These are phyloP conservation scores for Ctenosaura bakeri DNA, from an alignment of 2,797 vertebrate genomes.

Conservation along the genomic window DNA sequence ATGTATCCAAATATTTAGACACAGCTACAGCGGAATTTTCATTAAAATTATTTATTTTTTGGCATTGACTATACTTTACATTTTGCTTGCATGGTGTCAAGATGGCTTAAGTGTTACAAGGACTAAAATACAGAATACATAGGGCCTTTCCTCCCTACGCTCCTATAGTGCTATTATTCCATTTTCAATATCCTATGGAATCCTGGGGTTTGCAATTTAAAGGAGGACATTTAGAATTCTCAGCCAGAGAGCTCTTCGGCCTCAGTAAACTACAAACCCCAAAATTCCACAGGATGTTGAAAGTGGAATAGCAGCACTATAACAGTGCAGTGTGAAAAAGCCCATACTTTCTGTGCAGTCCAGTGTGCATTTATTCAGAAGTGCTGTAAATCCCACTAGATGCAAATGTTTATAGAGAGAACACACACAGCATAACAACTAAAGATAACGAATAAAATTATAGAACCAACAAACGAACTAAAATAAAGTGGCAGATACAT, in stretches of 20 bases:
- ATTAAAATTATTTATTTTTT: not conserved
- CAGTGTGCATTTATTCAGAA: not conserved
- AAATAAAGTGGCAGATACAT: not conserved
- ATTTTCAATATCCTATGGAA: too few relatives aligned
- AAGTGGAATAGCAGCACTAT: too few relatives aligned
- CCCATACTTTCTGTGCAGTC: not conserved
- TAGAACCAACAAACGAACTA: not conserved
- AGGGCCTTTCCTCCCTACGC: too few relatives aligned
- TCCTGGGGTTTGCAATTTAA: too few relatives aligned
- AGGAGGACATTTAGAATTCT: too few relatives aligned
- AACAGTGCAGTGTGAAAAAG: too few relatives aligned
- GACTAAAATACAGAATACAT: not conserved
- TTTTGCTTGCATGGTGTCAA: not conserved
- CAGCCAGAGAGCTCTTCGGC: too few relatives aligned
- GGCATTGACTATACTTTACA: not conserved
- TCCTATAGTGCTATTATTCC: too few relatives aligned
- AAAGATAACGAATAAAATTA: not conserved
- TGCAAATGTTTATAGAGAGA: not conserved
- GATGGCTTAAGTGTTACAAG: not conserved
- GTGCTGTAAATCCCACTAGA: not conserved
- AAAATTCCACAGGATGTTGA: too few relatives aligned
- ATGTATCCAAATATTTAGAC: not conserved
- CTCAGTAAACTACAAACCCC: too few relatives aligned
- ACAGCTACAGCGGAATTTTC: not conserved
- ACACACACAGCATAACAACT: not conserved